phyloP scores from a whole-genome alignment of 2,113 vertebrate species.

The Cololabis saira region DNA sequence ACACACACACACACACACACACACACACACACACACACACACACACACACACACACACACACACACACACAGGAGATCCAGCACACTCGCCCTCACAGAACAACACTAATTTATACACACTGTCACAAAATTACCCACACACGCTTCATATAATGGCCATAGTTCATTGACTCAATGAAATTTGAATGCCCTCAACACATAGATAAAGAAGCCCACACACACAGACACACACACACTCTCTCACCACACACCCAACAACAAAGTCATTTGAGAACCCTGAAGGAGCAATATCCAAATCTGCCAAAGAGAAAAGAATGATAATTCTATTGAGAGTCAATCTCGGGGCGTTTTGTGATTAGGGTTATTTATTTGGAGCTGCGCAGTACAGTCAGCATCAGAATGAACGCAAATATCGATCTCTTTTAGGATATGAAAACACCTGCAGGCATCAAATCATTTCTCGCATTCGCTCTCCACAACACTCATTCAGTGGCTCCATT shows the following conservation, averaged over 20 bases:
- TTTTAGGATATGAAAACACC: constrained; percentile 80
- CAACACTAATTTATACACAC: constrained; percentile 57
- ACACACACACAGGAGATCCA: neutral
- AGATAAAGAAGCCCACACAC: constrained; percentile 37
- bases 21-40: constrained; percentile 11
- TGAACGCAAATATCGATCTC: constrained; percentile 80
- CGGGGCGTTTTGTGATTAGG: constrained; percentile 81
- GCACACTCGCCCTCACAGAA: constrained; percentile 11
- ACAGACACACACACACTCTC: constrained; percentile 36
- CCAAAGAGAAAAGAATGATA: constrained; percentile 80
- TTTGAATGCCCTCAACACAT: constrained; percentile 68
- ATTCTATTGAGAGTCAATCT: constrained; percentile 83
- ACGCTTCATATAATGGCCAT: constrained; percentile 66
- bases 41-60: constrained; percentile 27
- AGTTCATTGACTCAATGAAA: constrained; percentile 71
- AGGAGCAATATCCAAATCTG: constrained; percentile 83
- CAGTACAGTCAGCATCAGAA: constrained; percentile 73
- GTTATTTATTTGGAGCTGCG: constrained; percentile 83
- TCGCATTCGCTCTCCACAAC: constrained; percentile 52
- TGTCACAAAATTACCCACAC: constrained; percentile 62
- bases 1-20: constrained; percentile 11
- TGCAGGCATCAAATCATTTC: constrained; percentile 79
- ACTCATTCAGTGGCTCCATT: constrained; percentile 42
- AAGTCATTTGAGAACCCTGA: constrained; percentile 79
- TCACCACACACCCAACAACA: constrained; percentile 61